Evolutionary conservation across 2,888 invertebrate species (phyloP), one percentile per base, ranked within the genome.

Genomic region (Blastobasis lacticolella): DNA sequence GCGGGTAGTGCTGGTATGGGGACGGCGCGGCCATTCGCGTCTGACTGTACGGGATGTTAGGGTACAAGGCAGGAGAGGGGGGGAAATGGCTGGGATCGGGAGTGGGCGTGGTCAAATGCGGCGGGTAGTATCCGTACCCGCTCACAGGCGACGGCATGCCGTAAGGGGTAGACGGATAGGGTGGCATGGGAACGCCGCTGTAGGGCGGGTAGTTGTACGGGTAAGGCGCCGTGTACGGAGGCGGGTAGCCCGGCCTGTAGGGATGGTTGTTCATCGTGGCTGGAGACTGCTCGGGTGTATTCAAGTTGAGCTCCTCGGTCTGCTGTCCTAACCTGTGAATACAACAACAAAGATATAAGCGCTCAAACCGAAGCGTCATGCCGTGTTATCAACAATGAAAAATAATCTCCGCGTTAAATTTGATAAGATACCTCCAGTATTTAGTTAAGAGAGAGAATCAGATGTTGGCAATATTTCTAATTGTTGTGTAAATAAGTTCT

Each of bases 261-360:
- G 62, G 66, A n/a, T 78, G 81, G 54, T 85, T 85, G 59, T 77
- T 85, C 87, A 87, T 87, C 54, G 72, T 74, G 49, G 49, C 57
- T 38, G 72, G 66, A 9, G 72, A 56, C 52, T 71, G 66, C 40
- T 80, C 84, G 37, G 78, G 62, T 4, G 74, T 66, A 51, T 61
- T 76, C 49, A 81, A 48, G 50, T 78, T 64, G 44, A 81, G 55
- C 49, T 87, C 87, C 59, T 88, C 87, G n/a, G 85, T 74, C 65
- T 86, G 81, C 57, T 77, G 79, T 43, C 78, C 78, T 61, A 85
- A 75, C 62, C 89, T 89, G 77, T 36, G 78, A 81, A 56, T 37
- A 50, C 58, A 51, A 40, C 36, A 45, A 45, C 42, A 50, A 52
- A 50, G 51, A 55, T 51, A 41, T 5, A 42, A 42, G 10, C 42